A percentile compares a stretch with the other conserved stretches of the same genome.
Evolutionary conservation across 2,113 vertebrate species (phyloP).

Genomic region (Carettochelys insculpta): DNA sequence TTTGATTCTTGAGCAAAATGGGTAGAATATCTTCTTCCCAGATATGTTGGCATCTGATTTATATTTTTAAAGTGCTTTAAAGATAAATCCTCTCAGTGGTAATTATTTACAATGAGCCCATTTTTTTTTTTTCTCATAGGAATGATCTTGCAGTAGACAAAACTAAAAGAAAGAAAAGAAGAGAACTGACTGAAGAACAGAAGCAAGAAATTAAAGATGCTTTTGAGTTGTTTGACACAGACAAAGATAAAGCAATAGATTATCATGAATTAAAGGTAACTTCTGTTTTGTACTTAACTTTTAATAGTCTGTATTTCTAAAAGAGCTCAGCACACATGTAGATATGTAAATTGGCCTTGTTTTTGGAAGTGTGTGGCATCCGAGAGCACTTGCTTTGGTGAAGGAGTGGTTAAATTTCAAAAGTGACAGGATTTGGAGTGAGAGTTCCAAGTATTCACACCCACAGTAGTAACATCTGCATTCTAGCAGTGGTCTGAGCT

Average conservation of each 20-base stretch:
- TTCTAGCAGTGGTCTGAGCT: neutral
- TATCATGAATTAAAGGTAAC: slow-evolving; percentile 96
- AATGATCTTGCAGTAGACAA: slow-evolving; percentile 86
- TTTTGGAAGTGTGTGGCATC: neutral
- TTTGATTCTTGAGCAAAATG: neutral
- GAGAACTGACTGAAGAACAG: slow-evolving; percentile 93
- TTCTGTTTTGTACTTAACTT: neutral
- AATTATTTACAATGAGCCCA: neutral
- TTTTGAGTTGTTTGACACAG: slow-evolving; percentile 95
- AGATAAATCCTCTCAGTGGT: neutral
- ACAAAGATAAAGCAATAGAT: slow-evolving; percentile 94
- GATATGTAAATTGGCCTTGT: neutral
- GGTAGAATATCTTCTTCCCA: neutral
- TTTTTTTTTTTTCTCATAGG: slow-evolving; percentile 69
- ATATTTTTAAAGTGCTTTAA: neutral
- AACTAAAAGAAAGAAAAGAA: slow-evolving; percentile 88
- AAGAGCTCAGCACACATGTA: neutral
- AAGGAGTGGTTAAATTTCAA: neutral
- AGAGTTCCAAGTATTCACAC: neutral
- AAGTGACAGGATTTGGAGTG: accelerated
- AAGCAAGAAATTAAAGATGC: slow-evolving; percentile 98
- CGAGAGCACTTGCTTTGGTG: neutral
- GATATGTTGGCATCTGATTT: neutral
- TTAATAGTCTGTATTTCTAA: neutral
- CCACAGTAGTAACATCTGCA: neutral